A percentile compares a stretch with the other conserved stretches of the same genome.
phyloP scores from a whole-genome alignment of 2,888 invertebrate genomes.

The Therioaphis trifolii region DNA sequence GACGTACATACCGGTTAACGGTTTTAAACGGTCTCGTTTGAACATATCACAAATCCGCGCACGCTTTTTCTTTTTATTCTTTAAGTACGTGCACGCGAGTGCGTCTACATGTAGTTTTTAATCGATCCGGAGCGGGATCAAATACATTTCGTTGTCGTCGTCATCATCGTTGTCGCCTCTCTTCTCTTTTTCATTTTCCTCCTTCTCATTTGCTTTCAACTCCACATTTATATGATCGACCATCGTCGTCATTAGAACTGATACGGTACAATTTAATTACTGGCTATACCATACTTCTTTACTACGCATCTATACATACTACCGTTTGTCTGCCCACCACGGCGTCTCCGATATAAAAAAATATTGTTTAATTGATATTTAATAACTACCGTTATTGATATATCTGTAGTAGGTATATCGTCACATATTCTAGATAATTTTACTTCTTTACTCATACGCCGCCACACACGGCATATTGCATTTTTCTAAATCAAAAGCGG shows the following conservation, averaged over 20 bases:
- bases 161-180: neutral
- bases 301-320: neutral
- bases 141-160: neutral
- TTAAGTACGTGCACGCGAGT: neutral
- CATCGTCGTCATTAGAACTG: neutral
- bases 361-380: neutral
- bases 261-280: neutral
- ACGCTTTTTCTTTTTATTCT: neutral
- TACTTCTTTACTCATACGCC: no score
- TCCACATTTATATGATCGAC: no score
- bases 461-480: no score
- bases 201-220: neutral
- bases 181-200: neutral
- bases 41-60: neutral
- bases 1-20: slow-evolving; percentile 9
- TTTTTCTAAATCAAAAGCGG: no score
- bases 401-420: no score
- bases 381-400: no score
- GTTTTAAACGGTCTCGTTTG: slow-evolving; percentile 11
- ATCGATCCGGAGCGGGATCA: neutral
- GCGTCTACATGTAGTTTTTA: neutral
- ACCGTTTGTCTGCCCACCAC: neutral
- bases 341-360: neutral
- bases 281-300: neutral
- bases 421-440: no score